phyloP scores from a whole-genome alignment of 1,140 invertebrate species.

The Mylabris phalerata region DNA sequence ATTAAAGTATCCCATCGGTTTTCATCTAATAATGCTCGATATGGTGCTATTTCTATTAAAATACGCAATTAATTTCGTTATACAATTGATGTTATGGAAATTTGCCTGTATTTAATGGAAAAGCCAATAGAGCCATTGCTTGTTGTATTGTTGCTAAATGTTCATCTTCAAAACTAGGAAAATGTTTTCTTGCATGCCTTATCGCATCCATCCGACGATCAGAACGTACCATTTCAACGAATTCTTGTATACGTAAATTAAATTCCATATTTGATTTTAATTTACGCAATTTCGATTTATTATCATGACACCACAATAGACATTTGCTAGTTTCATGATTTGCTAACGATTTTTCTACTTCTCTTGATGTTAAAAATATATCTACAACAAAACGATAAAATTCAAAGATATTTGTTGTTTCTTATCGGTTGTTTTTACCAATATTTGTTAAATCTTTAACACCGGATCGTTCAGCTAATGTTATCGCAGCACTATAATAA shows the following conservation, averaged over 20 bases:
- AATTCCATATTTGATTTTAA: conserved; percentile 87
- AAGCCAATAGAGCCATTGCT: conserved; percentile 92
- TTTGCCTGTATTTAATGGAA: conserved; percentile 70
- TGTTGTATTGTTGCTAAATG: conserved; percentile 83
- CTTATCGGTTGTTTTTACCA: conserved; percentile 49
- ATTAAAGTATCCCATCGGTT: conserved; percentile 76
- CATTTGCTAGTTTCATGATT: conserved; percentile 81
- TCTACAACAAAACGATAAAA: conserved; percentile 57
- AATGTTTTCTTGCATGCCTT: conserved; percentile 88
- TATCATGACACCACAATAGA: conserved; percentile 95
- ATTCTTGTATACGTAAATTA: conserved; percentile 85
- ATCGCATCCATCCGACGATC: conserved; percentile 87
- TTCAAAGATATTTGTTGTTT: conserved; percentile 92
- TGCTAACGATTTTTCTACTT: conserved; percentile 74
- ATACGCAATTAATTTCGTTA: conserved; percentile 1
- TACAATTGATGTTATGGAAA: background rate
- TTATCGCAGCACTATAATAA: conserved; percentile 88
- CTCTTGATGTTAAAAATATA: conserved; percentile 81
- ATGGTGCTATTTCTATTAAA: conserved; percentile 49
- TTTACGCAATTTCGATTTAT: conserved; percentile 92
- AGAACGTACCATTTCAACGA: conserved; percentile 86
- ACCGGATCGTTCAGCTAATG: conserved; percentile 73
- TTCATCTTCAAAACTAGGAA: conserved; percentile 78
- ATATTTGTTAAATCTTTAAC: conserved; percentile 90
- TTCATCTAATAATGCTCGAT: conserved; percentile 48